Conservation (phyloP, 2,797 vertebrate species). For the Alcedo atthis region DNA sequence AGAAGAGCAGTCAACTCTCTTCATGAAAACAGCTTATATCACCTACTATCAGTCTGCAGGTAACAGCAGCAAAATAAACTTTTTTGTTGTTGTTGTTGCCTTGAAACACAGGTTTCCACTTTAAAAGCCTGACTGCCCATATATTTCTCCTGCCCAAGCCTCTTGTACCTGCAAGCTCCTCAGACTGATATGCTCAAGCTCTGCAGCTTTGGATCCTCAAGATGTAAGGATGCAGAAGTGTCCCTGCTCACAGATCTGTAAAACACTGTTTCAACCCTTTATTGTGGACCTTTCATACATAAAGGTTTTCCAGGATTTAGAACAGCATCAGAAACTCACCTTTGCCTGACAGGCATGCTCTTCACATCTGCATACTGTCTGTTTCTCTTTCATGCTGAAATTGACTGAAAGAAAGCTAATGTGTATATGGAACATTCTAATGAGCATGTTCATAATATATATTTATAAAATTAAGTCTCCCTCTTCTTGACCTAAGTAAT, state of each 20-base stretch:
- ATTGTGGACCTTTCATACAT: rapidly evolving
- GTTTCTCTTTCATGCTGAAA: not conserved
- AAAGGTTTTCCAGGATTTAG: not conserved
- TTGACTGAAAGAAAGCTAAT: not conserved
- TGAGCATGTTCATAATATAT: not conserved
- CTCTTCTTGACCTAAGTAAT: not conserved
- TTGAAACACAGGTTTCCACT: not conserved
- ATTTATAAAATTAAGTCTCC: not conserved
- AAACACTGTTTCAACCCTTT: not conserved
- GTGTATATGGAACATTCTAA: not conserved
- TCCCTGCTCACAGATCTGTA: not conserved
- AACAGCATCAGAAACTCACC: not conserved
- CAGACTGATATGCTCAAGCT: not conserved
- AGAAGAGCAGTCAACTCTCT: not conserved
- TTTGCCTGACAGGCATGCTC: not conserved
- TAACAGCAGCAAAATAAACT: not conserved
- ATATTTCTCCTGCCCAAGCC: not conserved
- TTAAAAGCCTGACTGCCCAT: not conserved
- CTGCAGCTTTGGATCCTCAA: not conserved
- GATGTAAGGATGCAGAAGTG: not conserved
- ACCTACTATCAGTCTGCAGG: not conserved
- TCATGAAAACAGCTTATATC: not conserved
- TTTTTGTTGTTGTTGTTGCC: not conserved
- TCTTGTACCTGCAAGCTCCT: not conserved
- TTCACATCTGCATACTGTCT: not conserved